Base-by-base conservation (phyloP, 2,888 invertebrate species). In the Lacanobia oleracea region DNA sequence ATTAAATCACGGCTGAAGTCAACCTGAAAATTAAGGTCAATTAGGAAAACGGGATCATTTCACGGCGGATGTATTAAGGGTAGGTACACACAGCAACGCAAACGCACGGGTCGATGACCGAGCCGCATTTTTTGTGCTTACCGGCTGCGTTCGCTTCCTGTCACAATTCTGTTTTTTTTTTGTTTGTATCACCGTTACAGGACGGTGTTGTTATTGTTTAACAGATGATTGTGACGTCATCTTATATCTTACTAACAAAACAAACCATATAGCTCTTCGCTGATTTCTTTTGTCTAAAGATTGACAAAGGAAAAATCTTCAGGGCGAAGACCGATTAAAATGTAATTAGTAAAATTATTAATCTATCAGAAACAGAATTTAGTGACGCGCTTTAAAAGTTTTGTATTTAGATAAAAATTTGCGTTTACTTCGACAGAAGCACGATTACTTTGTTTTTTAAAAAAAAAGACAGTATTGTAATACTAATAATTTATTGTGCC, bases 101-200 rank as follows among this genome's bases (percentile, higher is more conserved):
- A 77, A 88, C 86, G 69, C 77, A 77, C 75, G 80, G 94, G 93
- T 94, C 94, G 91, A 88, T 88, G 94, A 91, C 94, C 95, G 91
- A 71, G 78, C 82, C 81, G 84, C 75, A 83, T 86, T 91, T 94
- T 94, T 93, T 93, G 90, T 90, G 87, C 85, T 85, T 91, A 93
- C 93, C 95, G 94, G 93, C 93, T 94, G 95, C 88, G 91, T 88
- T 83, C 89, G 91, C 86, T 95, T 96, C 96, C 96, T 94, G 95
- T 94, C 93, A 94, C 93, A 93, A 92, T 94, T 94, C 92, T 33
- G 33, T 33, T 74, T 94, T 87, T 88, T 92, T 92, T 92, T 87
- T 91, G 53, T 60, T 43, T 84, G 84, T 81, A 88, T 91, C 92
- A 93, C 92, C 93, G 93, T 90, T 91, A 92, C 91, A 85, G 89